These are phyloP conservation scores for Corapipo altera DNA, from an alignment of 2,113 vertebrate genomes.

Conservation along the genomic window DNA sequence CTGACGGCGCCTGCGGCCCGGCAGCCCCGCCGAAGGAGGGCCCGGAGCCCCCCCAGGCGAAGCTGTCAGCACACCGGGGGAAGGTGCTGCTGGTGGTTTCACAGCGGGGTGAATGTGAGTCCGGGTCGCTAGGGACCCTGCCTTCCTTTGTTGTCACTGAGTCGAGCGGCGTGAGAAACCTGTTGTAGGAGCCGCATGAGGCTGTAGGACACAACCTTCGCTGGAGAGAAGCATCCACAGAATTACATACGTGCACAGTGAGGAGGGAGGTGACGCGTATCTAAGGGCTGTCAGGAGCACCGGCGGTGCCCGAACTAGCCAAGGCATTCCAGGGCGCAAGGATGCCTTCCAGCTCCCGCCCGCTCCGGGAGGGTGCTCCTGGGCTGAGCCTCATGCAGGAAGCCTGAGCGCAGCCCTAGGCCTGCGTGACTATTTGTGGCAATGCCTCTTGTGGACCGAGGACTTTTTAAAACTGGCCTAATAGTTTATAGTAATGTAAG, in stretches of 20 bases:
- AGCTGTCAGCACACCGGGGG: background rate
- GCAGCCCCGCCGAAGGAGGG: background rate
- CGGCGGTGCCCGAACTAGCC: rapidly evolving
- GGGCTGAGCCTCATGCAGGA: background rate
- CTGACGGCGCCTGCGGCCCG: background rate
- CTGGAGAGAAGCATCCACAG: background rate
- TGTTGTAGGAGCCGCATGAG: background rate
- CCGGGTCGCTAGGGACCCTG: background rate
- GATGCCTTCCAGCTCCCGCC: rapidly evolving
- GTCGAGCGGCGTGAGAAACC: background rate
- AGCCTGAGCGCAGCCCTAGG: background rate
- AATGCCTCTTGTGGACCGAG: background rate
- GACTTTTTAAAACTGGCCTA: background rate
- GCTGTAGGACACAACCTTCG: background rate
- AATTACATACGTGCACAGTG: background rate
- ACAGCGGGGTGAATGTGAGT: background rate
- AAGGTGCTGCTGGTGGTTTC: background rate
- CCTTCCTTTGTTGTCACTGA: background rate
- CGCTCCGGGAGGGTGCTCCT: rapidly evolving
- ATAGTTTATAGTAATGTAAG: background rate
- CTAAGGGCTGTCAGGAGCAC: rapidly evolving
- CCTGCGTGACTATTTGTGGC: background rate
- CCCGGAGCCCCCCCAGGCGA: background rate
- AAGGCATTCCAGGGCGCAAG: rapidly evolving
- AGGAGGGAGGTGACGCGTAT: background rate